These are phyloP conservation scores for Corella eumyota DNA, from an alignment of 23 tunicate genomes.

Conservation along the genomic window DNA sequence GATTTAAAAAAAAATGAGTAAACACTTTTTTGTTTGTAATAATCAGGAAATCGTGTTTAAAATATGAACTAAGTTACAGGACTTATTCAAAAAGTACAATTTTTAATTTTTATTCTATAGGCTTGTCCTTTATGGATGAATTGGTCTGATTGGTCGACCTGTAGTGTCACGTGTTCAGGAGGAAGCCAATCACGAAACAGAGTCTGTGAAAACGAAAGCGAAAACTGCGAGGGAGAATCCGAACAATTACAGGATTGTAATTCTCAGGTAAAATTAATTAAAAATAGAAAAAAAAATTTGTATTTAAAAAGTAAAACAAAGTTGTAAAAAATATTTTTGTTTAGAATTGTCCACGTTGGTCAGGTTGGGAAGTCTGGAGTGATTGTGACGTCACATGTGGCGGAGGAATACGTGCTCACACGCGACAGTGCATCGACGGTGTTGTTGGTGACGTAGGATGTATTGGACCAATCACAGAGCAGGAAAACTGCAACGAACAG, in stretches of 20 bases:
- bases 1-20: too few relatives aligned
- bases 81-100: too few relatives aligned
- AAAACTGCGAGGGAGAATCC: conserved; percentile 28
- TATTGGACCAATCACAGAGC: conserved; percentile 21
- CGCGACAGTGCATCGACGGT: conserved; percentile 40
- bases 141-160: conserved; percentile 21
- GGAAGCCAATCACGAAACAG: conserved; percentile 25
- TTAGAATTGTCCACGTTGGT: conserved; percentile 33
- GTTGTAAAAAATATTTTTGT: not conserved
- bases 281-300: too few relatives aligned
- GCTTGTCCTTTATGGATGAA: conserved; percentile 35
- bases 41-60: too few relatives aligned
- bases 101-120: too few relatives aligned
- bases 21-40: too few relatives aligned
- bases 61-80: too few relatives aligned
- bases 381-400: conserved; percentile 63
- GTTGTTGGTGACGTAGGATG: conserved; percentile 36
- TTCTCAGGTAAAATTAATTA: conserved; percentile 4
- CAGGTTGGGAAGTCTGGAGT: conserved; percentile 36
- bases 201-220: conserved; percentile 24
- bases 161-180: conserved; percentile 35
- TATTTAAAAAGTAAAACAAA: not conserved
- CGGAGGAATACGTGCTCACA: conserved; percentile 27
- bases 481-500: conserved; percentile 32
- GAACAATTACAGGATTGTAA: conserved; percentile 24